Base-by-base conservation (phyloP, 2,113 vertebrate species). In the Mustela nigripes region DNA sequence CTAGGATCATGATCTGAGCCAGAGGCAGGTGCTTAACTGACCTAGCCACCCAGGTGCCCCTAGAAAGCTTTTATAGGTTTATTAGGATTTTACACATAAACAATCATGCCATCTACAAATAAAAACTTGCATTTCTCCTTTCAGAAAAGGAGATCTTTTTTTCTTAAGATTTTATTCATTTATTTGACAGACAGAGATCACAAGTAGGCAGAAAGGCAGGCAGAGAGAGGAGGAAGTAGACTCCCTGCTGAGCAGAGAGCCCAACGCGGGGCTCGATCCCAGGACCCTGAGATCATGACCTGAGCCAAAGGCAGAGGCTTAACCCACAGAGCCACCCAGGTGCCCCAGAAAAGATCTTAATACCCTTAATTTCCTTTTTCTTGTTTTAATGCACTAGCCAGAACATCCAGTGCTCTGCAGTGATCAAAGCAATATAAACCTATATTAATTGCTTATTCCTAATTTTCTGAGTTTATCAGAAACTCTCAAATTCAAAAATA, bases 401-500 rank as follows among this genome's bases (percentile, higher is more conserved):
- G 19, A 14, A 82, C 4, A 26, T 22, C 60, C 4, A 92, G 45
- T 11, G 24, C 18, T 86, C 71, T 84, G 48, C 10, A 56, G 21
- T 33, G 4, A 31, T 7, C 2, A 50, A 28, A 16, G 28, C 48
- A 5, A 4, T 42, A 3, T 92, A 60, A 60, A 39, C 87, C 53
- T 74, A 39, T 22, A 10, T 48, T 48, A 24, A 65, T 82, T 82
- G 31, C 28, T n/a, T 62, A 56, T 69, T 63, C 58, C 26, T 56
- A 48, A 24, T 73, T 97, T 95, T 86, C 88, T 89, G 31, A 90
- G 9, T 92, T 86, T 79, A 67, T 62, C 28, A 36, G 92, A 63
- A 96, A 33, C 5, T 33, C n/a, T n/a, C 48, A 16, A 18, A 53
- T 50, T 81, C 76, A 31, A 92, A 90, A 88, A 65, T 94, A 82